These are phyloP conservation scores for Mimachlamys varia DNA, from an alignment of 2,888 invertebrate genomes.

Conservation along the genomic window DNA sequence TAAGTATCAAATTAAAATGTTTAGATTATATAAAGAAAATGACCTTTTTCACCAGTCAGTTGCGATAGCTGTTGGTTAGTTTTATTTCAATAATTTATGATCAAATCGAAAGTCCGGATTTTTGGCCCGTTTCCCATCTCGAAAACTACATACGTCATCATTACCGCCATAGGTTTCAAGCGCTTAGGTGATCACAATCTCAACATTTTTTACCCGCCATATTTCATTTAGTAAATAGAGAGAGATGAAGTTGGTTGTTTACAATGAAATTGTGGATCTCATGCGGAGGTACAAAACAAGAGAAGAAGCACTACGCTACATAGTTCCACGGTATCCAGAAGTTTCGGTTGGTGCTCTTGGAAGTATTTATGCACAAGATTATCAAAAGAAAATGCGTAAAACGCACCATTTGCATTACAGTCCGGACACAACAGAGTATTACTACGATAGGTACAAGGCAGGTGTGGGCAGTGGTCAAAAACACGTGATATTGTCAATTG, in stretches of 20 bases:
- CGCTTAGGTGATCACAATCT: background rate
- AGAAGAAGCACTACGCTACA: slow-evolving; percentile 57
- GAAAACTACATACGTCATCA: background rate
- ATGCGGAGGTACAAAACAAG: slow-evolving; percentile 64
- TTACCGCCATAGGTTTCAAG: background rate
- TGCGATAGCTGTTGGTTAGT: no score
- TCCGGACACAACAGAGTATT: slow-evolving; percentile 57
- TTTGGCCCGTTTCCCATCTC: background rate
- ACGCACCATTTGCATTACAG: slow-evolving; percentile 67
- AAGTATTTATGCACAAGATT: slow-evolving; percentile 71
- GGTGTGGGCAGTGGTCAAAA: slow-evolving; percentile 48
- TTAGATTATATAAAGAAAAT: no score
- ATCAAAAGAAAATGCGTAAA: slow-evolving; percentile 71
- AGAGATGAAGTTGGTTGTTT: slow-evolving; percentile 65
- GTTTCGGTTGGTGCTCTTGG: slow-evolving; percentile 65
- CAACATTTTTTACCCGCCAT: background rate
- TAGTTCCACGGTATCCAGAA: slow-evolving; percentile 62
- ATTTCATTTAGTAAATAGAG: background rate
- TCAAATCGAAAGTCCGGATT: background rate
- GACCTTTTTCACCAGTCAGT: no score
- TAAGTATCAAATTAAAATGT: no score
- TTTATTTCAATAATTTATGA: no score
- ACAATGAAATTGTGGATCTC: slow-evolving; percentile 65
- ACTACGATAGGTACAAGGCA: slow-evolving; percentile 58
- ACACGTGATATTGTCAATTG: slow-evolving; percentile 49